phyloP scores from a whole-genome alignment of 2,888 invertebrate genomes.

The Andrena camellia region DNA sequence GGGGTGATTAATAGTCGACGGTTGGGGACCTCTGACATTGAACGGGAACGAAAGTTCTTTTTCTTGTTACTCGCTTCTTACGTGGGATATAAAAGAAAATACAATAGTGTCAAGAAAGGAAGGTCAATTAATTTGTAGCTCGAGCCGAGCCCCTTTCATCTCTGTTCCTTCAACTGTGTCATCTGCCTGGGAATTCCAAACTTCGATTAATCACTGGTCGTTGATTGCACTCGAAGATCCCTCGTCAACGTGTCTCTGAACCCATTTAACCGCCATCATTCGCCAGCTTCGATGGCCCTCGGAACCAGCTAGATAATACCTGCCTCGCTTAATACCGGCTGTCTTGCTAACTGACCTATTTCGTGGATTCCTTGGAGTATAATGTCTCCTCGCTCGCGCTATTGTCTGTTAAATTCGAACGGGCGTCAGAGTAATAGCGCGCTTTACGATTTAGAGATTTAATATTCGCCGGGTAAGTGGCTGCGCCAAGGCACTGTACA shows the following conservation, averaged over 20 bases:
- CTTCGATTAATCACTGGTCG: slow-evolving; percentile 31
- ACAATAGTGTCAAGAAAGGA: too few species aligned
- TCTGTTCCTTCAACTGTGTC: background rate
- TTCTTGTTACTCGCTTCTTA: background rate
- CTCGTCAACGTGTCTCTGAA: slow-evolving; percentile 13
- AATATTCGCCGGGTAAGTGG: slow-evolving; percentile 44
- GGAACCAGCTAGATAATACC: slow-evolving; percentile 46
- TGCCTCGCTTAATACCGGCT: slow-evolving; percentile 43
- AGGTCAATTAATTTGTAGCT: too few species aligned
- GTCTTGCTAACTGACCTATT: slow-evolving; percentile 58
- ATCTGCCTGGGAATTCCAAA: background rate
- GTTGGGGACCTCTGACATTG: slow-evolving; percentile 16
- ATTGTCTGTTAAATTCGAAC: slow-evolving; percentile 38
- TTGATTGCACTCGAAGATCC: slow-evolving; percentile 13
- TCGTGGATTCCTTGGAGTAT: slow-evolving; percentile 55
- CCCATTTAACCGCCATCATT: slow-evolving; percentile 38
- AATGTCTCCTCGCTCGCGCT: slow-evolving; percentile 35
- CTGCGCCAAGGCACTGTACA: slow-evolving; percentile 20
- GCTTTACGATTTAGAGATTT: slow-evolving; percentile 55
- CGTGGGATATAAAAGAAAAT: too few species aligned
- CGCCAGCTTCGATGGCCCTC: slow-evolving; percentile 44
- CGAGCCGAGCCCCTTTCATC: too few species aligned
- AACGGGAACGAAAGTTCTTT: slow-evolving; percentile 22
- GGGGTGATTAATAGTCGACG: slow-evolving; percentile 47
- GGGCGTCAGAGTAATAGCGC: slow-evolving; percentile 43